phyloP scores from a whole-genome alignment of 2,113 vertebrate genomes.

The Anser brachyrhynchus region DNA sequence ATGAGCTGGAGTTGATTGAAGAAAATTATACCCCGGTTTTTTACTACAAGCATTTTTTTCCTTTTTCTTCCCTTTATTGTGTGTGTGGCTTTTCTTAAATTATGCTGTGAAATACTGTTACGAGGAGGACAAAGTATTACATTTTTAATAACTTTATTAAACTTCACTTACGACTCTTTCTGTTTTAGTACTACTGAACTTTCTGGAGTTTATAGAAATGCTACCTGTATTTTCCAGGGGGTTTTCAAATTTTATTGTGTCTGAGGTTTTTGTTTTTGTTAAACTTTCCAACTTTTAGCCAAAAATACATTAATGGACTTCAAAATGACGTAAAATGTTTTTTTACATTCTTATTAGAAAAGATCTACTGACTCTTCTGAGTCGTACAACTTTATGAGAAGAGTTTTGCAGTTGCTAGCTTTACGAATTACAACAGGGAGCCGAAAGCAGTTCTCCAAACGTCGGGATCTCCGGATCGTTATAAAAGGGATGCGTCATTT shows the following conservation, averaged over 20 bases:
- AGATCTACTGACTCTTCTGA: neutral
- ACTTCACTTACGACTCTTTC: neutral
- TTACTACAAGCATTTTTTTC: constrained; percentile 64
- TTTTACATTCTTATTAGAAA: neutral
- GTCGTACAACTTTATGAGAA: neutral
- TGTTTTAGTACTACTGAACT: neutral
- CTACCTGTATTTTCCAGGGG: neutral
- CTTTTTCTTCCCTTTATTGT: constrained; percentile 36
- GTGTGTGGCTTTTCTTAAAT: constrained; percentile 69
- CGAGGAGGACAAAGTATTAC: constrained; percentile 29
- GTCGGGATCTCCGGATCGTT: neutral
- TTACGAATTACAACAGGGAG: neutral
- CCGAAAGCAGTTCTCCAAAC: constrained; percentile 5
- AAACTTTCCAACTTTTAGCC: neutral
- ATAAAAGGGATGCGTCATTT: neutral
- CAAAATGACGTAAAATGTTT: neutral
- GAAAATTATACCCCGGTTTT: constrained; percentile 91
- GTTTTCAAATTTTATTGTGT: neutral
- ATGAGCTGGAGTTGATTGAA: constrained; percentile 92
- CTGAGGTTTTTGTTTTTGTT: neutral
- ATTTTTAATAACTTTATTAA: constrained; percentile 53
- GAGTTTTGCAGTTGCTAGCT: neutral
- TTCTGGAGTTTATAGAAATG: neutral
- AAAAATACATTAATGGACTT: neutral
- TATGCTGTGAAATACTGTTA: constrained; percentile 57